Evolutionary conservation across 2,797 vertebrate genomes (phyloP).

Genomic region (Novumbra hubbsi): DNA sequence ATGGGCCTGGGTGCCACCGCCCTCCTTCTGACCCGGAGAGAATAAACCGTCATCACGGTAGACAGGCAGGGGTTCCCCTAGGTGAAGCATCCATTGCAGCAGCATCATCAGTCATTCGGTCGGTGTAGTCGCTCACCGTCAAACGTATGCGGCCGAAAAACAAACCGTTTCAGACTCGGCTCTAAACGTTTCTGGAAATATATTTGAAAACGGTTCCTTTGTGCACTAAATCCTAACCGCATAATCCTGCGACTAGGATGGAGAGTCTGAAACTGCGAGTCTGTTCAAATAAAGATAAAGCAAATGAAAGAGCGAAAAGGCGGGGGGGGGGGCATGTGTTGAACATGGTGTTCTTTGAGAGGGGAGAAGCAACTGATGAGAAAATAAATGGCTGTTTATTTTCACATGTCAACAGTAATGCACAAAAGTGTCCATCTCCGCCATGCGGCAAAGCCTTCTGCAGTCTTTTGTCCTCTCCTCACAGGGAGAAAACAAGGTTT

Average conservation of each 20-base stretch:
- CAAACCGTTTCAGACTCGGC: neutral
- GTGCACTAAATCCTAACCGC: neutral
- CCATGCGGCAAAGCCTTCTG: neutral
- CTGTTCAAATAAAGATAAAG: neutral
- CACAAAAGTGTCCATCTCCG: neutral
- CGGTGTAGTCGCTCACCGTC: neutral
- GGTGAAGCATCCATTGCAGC: neutral
- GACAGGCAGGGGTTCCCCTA: too few relatives aligned
- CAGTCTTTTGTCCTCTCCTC: neutral
- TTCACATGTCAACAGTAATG: conserved; percentile 1
- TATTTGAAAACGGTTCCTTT: neutral
- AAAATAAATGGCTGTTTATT: conserved; percentile 2
- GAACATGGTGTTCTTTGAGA: neutral
- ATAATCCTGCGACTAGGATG: neutral
- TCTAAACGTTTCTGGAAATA: neutral
- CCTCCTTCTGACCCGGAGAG: neutral
- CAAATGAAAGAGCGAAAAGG: neutral
- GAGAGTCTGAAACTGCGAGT: neutral
- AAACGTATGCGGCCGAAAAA: neutral
- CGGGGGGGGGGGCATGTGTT: neutral
- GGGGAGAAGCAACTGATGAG: neutral
- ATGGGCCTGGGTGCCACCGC: neutral
- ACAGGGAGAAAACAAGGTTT: neutral
- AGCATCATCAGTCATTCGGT: neutral
- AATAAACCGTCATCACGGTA: too few relatives aligned